Percentiles rank a stretch among this genome's conserved stretches.
Evolutionary conservation across 2,888 invertebrate species (phyloP).

Genomic region (Andrena chrysosceles): DNA sequence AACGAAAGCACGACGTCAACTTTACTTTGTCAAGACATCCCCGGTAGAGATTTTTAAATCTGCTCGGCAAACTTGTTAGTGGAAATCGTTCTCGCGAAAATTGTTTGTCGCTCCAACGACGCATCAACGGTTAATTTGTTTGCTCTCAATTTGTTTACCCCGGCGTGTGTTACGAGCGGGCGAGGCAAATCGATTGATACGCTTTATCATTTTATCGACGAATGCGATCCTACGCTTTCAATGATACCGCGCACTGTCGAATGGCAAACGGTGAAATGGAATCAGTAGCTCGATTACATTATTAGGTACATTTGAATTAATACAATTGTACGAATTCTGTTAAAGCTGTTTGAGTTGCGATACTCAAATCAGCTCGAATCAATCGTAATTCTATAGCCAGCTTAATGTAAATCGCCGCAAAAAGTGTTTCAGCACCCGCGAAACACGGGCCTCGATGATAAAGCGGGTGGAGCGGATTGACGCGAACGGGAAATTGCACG

Average conservation of each 20-base stretch:
- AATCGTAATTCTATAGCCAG: constrained; percentile 21
- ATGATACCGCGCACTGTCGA: background rate
- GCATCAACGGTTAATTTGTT: constrained; percentile 12
- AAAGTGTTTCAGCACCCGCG: constrained; percentile 34
- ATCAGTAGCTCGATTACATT: constrained; percentile 59
- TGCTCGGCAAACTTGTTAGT: background rate
- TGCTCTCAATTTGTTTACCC: background rate
- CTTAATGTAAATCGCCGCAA: constrained; percentile 23
- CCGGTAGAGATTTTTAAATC: constrained; percentile 21
- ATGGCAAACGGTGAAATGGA: constrained; percentile 46
- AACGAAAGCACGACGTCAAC: background rate
- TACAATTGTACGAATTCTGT: background rate
- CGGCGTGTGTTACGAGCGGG: background rate
- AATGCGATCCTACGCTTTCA: background rate
- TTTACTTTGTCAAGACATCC: constrained; percentile 3
- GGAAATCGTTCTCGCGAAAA: background rate
- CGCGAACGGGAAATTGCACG: constrained; percentile 63
- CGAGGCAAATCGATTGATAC: constrained; percentile 1
- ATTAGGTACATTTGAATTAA: constrained; percentile 54
- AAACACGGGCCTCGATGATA: constrained; percentile 43
- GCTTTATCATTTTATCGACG: background rate
- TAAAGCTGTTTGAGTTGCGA: background rate
- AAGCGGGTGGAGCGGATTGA: constrained; percentile 36
- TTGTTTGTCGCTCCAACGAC: background rate
- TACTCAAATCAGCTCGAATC: background rate